Conservation (phyloP, 2,888 invertebrate genomes). For the Chirona hameri region DNA sequence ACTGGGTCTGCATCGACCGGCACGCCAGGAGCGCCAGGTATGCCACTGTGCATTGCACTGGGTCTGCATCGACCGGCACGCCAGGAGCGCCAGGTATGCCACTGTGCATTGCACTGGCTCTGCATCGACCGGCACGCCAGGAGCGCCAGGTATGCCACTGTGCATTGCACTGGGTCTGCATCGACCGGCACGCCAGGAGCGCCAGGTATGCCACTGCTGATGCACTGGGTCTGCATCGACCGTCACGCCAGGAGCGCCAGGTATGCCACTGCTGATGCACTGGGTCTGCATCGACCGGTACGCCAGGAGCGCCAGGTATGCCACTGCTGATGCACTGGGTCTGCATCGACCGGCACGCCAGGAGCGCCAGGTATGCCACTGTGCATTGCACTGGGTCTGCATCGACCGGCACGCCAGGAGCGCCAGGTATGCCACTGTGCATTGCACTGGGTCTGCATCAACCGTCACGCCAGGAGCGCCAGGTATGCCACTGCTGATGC, state of each 20-base stretch:
- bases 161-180: conserved; percentile 52
- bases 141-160: conserved; percentile 56
- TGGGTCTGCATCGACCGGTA: conserved; percentile 51
- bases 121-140: conserved; percentile 50
- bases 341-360: conserved; percentile 50
- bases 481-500: conserved; percentile 58
- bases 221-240: conserved; percentile 53
- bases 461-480: conserved; percentile 47
- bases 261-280: conserved; percentile 58
- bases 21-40: conserved; percentile 46
- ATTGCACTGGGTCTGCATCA: conserved; percentile 53
- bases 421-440: conserved; percentile 58
- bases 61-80: conserved; percentile 50
- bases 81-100: conserved; percentile 53
- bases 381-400: conserved; percentile 51
- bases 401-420: conserved; percentile 49
- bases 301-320: conserved; percentile 45
- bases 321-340: conserved; percentile 59
- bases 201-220: conserved; percentile 57
- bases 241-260: conserved; percentile 46
- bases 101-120: conserved; percentile 55
- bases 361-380: conserved; percentile 56
- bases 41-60: conserved; percentile 61
- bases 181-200: conserved; percentile 48
- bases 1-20: conserved; percentile 52